Percentiles rank a stretch among this genome's conserved stretches.
Conservation (phyloP, 2,888 invertebrate species). For the Acanthopleura granulata region DNA sequence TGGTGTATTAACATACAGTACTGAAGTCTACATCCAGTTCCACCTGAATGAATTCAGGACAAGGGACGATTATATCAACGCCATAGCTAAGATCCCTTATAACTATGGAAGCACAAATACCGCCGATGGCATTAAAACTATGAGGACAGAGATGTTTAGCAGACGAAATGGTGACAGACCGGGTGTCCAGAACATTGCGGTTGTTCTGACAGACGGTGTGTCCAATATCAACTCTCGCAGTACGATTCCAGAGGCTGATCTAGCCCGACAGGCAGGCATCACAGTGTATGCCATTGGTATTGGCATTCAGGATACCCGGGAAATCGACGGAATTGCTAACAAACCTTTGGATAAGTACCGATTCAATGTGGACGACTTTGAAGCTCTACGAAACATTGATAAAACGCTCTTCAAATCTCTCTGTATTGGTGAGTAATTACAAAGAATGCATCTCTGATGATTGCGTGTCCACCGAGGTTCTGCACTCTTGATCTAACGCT, state of each 20-base stretch:
- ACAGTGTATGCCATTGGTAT: conserved; percentile 46
- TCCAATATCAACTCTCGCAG: conserved; percentile 50
- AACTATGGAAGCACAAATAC: conserved; percentile 41
- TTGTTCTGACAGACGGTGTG: conserved; percentile 56
- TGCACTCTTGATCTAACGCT: too few relatives aligned
- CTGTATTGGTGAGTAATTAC: conserved; percentile 27
- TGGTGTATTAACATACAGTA: conserved; percentile 50
- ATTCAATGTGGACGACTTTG: conserved; percentile 38
- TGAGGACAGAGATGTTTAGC: conserved; percentile 37
- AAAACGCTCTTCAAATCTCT: conserved; percentile 30
- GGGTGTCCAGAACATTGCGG: conserved; percentile 40
- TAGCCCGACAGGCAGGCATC: conserved; percentile 33
- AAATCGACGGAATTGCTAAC: conserved; percentile 46
- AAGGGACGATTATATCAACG: conserved; percentile 35
- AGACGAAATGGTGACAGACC: conserved; percentile 38
- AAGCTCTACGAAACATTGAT: conserved; percentile 33
- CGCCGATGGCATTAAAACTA: conserved; percentile 34
- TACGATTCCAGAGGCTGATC: conserved; percentile 50
- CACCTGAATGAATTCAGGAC: conserved; percentile 43
- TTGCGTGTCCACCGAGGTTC: too few relatives aligned
- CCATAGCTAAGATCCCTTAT: conserved; percentile 35
- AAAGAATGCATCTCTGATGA: too few relatives aligned
- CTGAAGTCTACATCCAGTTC: conserved; percentile 45
- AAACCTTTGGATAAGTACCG: conserved; percentile 38
- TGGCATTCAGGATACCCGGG: conserved; percentile 41